A percentile compares a stretch with the other conserved stretches of the same genome.
Evolutionary conservation across 2,888 invertebrate species (phyloP).

Genomic region (Pachydiplax longipennis): DNA sequence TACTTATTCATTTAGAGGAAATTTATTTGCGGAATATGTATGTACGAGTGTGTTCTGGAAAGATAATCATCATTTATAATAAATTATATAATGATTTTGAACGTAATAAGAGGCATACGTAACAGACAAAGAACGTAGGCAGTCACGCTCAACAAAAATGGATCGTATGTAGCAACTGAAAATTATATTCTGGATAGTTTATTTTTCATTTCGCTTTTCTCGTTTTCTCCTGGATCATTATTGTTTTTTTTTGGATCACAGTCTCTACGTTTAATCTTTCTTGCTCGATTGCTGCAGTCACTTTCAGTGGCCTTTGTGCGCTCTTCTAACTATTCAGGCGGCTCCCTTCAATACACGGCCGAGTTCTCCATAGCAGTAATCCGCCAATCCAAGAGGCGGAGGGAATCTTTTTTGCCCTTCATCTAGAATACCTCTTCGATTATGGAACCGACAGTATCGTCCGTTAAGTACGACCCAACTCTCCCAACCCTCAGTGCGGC

Average conservation of each 20-base stretch:
- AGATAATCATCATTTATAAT: too few relatives aligned
- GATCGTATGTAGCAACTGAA: too few relatives aligned
- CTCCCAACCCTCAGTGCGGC: neutral
- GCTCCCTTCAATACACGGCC: neutral
- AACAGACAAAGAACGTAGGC: too few relatives aligned
- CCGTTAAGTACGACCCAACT: neutral
- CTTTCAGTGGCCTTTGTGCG: neutral
- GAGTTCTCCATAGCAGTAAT: neutral
- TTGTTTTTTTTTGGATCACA: neutral
- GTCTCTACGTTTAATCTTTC: neutral
- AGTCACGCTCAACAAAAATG: too few relatives aligned
- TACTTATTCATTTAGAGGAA: too few relatives aligned
- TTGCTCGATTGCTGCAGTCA: neutral
- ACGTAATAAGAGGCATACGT: too few relatives aligned
- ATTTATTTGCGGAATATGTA: too few relatives aligned
- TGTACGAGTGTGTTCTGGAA: too few relatives aligned
- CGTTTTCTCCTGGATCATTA: too few relatives aligned
- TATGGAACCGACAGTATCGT: neutral
- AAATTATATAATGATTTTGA: too few relatives aligned
- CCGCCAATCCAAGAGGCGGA: neutral
- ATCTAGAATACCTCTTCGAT: neutral
- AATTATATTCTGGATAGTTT: too few relatives aligned
- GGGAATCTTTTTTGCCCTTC: neutral
- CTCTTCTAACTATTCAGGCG: neutral
- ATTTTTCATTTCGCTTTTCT: too few relatives aligned